These are phyloP conservation scores for Cirrhinus molitorella DNA, from an alignment of 2,797 vertebrate species.

Conservation along the genomic window DNA sequence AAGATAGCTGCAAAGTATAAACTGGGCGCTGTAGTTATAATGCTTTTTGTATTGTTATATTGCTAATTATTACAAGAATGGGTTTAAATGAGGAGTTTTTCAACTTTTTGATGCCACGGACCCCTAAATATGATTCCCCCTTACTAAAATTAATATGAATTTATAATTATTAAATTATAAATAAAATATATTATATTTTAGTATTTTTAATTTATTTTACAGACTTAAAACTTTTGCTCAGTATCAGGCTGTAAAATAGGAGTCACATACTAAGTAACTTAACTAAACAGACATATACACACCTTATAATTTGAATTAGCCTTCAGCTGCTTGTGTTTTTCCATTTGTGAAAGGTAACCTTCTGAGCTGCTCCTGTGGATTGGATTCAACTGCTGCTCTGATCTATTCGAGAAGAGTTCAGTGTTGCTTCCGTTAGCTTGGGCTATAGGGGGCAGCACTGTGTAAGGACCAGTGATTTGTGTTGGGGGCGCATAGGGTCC, in stretches of 20 bases:
- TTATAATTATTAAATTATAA: not conserved
- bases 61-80: conserved; percentile 3
- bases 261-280: not conserved
- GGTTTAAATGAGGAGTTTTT: not conserved
- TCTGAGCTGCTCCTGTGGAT: conserved; percentile 76
- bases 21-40: not conserved
- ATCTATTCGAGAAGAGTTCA: conserved; percentile 46
- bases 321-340: conserved; percentile 75
- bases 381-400: conserved; percentile 47
- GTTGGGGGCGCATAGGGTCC: conserved; percentile 36
- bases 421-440: conserved; percentile 58
- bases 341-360: conserved; percentile 77
- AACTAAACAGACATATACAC: conserved; percentile 38
- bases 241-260: not conserved
- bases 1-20: conserved; percentile 9
- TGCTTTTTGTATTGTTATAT: not conserved
- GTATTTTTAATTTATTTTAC: not conserved
- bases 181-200: not conserved
- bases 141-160: not conserved
- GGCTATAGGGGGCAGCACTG: conserved; percentile 78
- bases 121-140: not conserved
- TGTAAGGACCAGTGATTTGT: conserved; percentile 52
- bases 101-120: not conserved
- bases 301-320: conserved; percentile 78
- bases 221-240: not conserved